Conservation (phyloP, 2,797 vertebrate species). For the Paramormyrops hopkinsi region DNA sequence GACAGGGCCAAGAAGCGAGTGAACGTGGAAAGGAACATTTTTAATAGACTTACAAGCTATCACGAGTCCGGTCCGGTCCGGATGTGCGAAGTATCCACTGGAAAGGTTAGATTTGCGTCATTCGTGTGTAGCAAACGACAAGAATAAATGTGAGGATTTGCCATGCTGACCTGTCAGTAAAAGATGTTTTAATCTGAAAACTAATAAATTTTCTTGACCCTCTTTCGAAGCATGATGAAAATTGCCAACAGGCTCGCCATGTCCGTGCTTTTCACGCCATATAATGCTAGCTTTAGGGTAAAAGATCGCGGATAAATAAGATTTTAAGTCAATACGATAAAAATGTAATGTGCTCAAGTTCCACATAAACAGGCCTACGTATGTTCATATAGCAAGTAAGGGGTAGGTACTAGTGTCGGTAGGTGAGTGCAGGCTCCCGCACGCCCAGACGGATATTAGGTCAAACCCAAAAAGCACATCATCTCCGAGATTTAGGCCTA, state of each 20-base stretch:
- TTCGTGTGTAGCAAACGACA: background rate
- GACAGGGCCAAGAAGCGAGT: background rate
- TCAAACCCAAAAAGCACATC: background rate
- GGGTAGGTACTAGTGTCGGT: background rate
- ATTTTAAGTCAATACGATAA: background rate
- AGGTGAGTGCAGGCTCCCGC: background rate
- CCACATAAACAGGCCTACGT: background rate
- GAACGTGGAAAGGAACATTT: background rate
- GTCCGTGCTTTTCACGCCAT: background rate
- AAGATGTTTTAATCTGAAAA: background rate
- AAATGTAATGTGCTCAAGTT: background rate
- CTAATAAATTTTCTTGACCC: background rate
- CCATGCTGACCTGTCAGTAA: background rate
- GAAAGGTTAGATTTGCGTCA: background rate
- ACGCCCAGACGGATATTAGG: background rate
- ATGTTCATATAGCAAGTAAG: background rate
- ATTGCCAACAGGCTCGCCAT: background rate
- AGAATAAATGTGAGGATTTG: background rate
- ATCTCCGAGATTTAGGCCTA: background rate
- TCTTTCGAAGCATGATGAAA: background rate
- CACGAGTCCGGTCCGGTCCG: background rate
- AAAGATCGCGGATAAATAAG: background rate
- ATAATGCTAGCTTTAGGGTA: background rate
- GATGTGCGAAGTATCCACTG: background rate
- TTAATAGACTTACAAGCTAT: background rate